Evolutionary conservation across 2,888 invertebrate species (phyloP).

Genomic region (Adela reaumurella): DNA sequence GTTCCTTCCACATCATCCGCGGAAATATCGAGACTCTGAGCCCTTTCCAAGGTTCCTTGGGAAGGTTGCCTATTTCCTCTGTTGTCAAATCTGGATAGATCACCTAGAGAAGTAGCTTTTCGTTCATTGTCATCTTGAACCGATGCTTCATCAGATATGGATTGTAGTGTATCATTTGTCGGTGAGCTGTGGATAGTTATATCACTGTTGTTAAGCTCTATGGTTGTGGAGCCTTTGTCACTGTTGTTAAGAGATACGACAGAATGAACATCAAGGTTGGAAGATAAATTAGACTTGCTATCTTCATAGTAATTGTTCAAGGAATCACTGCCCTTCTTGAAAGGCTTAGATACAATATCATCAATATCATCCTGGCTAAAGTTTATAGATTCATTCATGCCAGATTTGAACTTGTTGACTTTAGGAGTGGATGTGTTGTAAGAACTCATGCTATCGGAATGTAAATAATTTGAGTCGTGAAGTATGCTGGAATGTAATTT

Average conservation of each 20-base stretch:
- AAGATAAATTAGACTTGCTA: constrained; percentile 45
- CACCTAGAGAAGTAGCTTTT: constrained; percentile 76
- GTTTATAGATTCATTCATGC: constrained; percentile 39
- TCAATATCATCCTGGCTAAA: constrained; percentile 52
- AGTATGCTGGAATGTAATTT: constrained; percentile 39
- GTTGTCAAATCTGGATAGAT: constrained; percentile 65
- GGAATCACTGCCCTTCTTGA: constrained; percentile 45
- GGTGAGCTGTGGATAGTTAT: constrained; percentile 72
- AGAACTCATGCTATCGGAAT: constrained; percentile 21
- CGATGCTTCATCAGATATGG: constrained; percentile 43
- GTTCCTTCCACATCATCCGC: constrained; percentile 44
- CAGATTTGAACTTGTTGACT: constrained; percentile 35
- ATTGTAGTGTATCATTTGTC: constrained; percentile 42
- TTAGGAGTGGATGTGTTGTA: constrained; percentile 52
- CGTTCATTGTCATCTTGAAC: constrained; percentile 60
- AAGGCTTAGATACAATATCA: constrained; percentile 48
- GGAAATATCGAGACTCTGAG: constrained; percentile 76
- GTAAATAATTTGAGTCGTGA: constrained; percentile 21
- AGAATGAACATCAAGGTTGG: constrained; percentile 42
- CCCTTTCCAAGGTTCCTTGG: constrained; percentile 66
- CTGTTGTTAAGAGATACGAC: constrained; percentile 43
- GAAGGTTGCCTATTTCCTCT: constrained; percentile 42
- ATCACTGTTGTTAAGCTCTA: constrained; percentile 70
- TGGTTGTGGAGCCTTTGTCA: constrained; percentile 60
- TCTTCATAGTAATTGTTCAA: constrained; percentile 45